Percentiles rank a stretch among this genome's conserved stretches.
Evolutionary conservation across 1,140 invertebrate species (phyloP).

Genomic region (Sycophaga agraensis): DNA sequence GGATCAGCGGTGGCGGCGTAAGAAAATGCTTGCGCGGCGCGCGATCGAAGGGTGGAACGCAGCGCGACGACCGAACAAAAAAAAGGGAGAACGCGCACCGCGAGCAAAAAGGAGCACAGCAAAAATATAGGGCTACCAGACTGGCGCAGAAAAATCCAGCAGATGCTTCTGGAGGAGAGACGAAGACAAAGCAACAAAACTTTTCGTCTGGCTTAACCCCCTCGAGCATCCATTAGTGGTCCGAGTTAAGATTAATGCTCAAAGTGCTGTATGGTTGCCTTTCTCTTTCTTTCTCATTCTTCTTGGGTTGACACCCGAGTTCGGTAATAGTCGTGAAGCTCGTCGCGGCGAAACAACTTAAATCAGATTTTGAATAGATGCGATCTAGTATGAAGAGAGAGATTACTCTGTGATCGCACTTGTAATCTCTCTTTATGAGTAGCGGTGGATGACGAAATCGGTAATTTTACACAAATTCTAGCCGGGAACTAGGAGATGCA

Average conservation of each 20-base stretch:
- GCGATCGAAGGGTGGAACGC: neutral
- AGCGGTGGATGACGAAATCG: too few species aligned
- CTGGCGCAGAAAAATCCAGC: neutral
- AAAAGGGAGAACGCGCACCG: neutral
- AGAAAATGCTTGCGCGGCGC: neutral
- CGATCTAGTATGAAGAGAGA: too few species aligned
- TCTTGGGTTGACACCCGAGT: too few species aligned
- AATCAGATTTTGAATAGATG: neutral
- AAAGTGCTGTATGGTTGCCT: conserved; percentile 26
- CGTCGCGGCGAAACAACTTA: neutral
- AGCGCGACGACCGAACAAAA: neutral
- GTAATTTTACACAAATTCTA: too few species aligned
- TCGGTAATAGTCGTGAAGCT: too few species aligned
- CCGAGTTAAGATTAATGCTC: conserved; percentile 32
- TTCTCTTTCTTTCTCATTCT: neutral
- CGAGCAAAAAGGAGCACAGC: neutral
- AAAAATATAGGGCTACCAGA: neutral
- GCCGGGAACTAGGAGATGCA: too few species aligned
- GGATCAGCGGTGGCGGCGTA: neutral
- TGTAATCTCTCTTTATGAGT: too few species aligned
- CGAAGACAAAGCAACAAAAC: neutral
- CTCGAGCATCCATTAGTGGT: conserved; percentile 33
- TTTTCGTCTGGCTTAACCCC: neutral
- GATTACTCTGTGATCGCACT: too few species aligned
- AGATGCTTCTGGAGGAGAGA: neutral